Percentiles rank a stretch among this genome's conserved stretches.
phyloP scores from a whole-genome alignment of 2,113 vertebrate genomes.

The Mungos mungo region DNA sequence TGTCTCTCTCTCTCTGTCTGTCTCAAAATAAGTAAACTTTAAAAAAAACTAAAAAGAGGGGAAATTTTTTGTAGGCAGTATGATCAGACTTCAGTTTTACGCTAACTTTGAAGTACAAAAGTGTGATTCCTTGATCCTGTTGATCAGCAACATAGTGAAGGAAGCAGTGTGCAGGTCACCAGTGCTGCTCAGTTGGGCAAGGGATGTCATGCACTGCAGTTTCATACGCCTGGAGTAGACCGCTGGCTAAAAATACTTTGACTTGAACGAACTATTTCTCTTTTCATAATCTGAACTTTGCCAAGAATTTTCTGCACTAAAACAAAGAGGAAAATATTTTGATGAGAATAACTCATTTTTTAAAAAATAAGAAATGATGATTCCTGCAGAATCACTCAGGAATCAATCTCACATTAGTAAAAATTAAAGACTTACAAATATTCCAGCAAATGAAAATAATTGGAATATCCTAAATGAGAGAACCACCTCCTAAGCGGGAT shows the following conservation, averaged over 20 bases:
- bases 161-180: neutral
- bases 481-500: neutral
- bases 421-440: neutral
- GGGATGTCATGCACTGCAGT: neutral
- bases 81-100: neutral
- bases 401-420: neutral
- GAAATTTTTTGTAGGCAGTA: neutral
- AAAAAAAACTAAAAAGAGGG: neutral
- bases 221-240: neutral
- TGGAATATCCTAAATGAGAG: neutral
- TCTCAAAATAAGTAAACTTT: no score
- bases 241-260: neutral
- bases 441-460: neutral
- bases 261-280: neutral
- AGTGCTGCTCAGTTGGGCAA: neutral
- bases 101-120: neutral
- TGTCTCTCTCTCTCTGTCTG: no score
- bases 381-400: neutral
- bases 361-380: neutral
- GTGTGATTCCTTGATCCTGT: neutral
- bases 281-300: neutral
- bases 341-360: neutral
- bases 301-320: neutral
- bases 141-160: neutral
- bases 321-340: slow-evolving; percentile 8